Evolutionary conservation across 2,113 vertebrate species (phyloP).

Genomic region (Phaetusa simplex): DNA sequence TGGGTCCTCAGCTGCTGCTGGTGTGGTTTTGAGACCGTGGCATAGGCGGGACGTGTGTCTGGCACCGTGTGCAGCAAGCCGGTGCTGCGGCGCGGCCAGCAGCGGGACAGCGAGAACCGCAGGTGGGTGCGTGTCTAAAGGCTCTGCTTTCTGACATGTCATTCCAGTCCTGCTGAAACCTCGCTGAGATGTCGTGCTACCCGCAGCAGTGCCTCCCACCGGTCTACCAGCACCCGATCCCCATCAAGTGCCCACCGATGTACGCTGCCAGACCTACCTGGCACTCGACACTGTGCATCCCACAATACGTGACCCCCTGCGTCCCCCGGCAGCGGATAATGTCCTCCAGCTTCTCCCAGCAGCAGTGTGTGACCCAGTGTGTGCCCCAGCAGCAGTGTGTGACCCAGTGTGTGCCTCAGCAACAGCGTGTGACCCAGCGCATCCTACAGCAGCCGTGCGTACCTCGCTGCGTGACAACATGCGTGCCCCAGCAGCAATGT

Average conservation of each 20-base stretch:
- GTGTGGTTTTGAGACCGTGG: accelerated
- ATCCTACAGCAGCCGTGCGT: neutral
- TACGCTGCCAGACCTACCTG: neutral
- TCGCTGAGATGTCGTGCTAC: conserved; percentile 2
- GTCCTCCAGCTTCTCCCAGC: neutral
- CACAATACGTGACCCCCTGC: neutral
- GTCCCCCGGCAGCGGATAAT: neutral
- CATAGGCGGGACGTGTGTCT: accelerated
- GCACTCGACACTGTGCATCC: neutral
- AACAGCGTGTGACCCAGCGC: neutral
- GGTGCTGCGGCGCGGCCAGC: accelerated
- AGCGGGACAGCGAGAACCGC: accelerated
- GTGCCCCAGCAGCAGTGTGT: neutral
- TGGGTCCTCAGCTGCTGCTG: neutral
- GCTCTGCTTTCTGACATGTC: neutral
- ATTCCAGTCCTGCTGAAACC: neutral
- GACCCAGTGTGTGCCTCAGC: neutral
- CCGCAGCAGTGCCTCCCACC: neutral
- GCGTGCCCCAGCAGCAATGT: neutral
- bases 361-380: neutral
- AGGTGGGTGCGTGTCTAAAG: neutral
- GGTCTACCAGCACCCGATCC: neutral
- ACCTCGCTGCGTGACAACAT: neutral
- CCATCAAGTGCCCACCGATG: neutral
- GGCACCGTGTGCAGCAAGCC: neutral